Evolutionary conservation across 23 tunicate genomes (phyloP).

Genomic region (Ciona savignyi): DNA sequence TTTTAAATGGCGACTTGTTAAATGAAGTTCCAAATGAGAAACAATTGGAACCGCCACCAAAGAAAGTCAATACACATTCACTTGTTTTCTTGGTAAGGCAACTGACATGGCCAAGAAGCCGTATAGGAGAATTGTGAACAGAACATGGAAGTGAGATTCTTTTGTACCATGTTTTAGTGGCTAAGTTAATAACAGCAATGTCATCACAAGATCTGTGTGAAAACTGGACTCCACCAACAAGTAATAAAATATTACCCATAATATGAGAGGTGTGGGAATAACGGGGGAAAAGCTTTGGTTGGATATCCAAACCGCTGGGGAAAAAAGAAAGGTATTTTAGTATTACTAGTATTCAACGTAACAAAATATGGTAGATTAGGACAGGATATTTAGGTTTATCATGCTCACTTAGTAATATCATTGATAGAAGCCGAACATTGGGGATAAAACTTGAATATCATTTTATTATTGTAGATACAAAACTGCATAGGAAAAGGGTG

Average conservation of each 20-base stretch:
- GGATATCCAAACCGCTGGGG: slow-evolving; percentile 12
- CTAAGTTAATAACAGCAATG: slow-evolving; percentile 31
- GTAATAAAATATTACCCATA: slow-evolving; percentile 1
- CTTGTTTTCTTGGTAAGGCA: neutral
- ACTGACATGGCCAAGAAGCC: slow-evolving; percentile 53
- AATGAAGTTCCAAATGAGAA: slow-evolving; percentile 90
- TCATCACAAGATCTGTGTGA: neutral
- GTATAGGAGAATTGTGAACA: neutral
- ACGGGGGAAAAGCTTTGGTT: slow-evolving; percentile 20
- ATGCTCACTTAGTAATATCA: slow-evolving; percentile 2
- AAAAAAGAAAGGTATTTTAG: no score
- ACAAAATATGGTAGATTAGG: no score
- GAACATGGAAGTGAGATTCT: slow-evolving; percentile 4
- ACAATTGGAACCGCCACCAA: slow-evolving; percentile 89
- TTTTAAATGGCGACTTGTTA: slow-evolving; percentile 29
- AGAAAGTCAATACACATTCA: slow-evolving; percentile 11
- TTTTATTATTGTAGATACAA: no score
- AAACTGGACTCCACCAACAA: slow-evolving; percentile 71
- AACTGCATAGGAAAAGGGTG: no score
- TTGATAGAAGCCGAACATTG: neutral
- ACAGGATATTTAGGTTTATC: no score
- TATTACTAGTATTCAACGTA: neutral
- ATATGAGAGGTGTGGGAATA: slow-evolving; percentile 68
- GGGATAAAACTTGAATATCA: no score
- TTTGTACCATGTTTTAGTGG: slow-evolving; percentile 5